phyloP scores from a whole-genome alignment of 2,797 vertebrate genomes.

The Mormyrops boulengeri region DNA sequence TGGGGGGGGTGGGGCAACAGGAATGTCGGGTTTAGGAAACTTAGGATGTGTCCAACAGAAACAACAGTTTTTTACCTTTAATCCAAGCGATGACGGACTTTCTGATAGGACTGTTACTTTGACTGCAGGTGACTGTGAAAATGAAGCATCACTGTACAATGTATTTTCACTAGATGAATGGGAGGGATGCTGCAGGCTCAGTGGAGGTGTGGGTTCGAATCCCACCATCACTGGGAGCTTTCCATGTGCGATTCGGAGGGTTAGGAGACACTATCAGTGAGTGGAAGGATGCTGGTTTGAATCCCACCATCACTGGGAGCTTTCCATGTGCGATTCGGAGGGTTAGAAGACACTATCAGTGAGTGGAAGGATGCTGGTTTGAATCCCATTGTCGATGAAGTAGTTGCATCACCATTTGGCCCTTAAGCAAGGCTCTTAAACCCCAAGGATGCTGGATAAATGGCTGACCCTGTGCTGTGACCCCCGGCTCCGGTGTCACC shows the following conservation, averaged over 20 bases:
- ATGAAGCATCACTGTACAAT: not conserved
- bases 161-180: not conserved
- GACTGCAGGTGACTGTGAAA: not conserved
- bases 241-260: not conserved
- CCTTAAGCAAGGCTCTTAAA: not conserved
- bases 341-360: not conserved
- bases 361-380: not conserved
- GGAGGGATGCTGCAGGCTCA: not conserved
- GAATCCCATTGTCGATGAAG: not conserved
- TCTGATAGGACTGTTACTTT: not conserved
- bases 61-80: not conserved
- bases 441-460: not conserved
- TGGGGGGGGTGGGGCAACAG: not conserved
- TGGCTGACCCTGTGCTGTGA: not conserved
- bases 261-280: not conserved
- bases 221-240: not conserved
- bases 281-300: not conserved
- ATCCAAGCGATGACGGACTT: not conserved
- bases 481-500: not conserved
- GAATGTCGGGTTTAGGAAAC: not conserved
- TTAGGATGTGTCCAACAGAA: not conserved
- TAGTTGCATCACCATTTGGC: not conserved
- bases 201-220: not conserved
- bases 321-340: not conserved
- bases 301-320: not conserved